These are phyloP conservation scores for Phocides pigmalion DNA, from an alignment of 1,140 invertebrate genomes.

Conservation along the genomic window DNA sequence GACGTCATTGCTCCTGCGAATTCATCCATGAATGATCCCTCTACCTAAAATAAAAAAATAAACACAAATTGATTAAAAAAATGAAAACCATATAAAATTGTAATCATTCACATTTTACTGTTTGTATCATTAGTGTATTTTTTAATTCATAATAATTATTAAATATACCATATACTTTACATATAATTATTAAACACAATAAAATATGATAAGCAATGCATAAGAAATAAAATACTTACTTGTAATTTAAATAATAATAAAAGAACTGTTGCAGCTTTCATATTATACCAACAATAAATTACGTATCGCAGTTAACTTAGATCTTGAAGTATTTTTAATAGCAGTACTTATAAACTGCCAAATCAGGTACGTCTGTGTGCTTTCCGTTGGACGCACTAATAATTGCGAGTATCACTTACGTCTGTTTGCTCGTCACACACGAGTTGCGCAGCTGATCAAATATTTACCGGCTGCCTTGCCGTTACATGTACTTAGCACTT, in stretches of 20 bases:
- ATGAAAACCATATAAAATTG: too few relatives aligned
- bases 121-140: too few relatives aligned
- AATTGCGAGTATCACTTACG: constrained; percentile 22
- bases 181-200: too few relatives aligned
- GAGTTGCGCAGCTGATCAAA: constrained; percentile 17
- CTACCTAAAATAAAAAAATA: background rate
- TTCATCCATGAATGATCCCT: constrained; percentile 56
- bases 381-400: background rate
- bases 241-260: constrained; percentile 40
- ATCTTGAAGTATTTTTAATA: too few relatives aligned
- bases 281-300: constrained; percentile 14
- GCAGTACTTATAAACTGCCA: too few relatives aligned
- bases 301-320: background rate
- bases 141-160: too few relatives aligned
- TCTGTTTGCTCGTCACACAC: constrained; percentile 7
- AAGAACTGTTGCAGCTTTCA: constrained; percentile 43
- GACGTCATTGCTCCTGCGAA: constrained; percentile 53
- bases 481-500: too few relatives aligned
- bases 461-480: constrained; percentile 11
- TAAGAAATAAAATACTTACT: constrained; percentile 47
- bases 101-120: too few relatives aligned
- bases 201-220: too few relatives aligned
- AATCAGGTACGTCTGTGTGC: background rate
- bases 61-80: background rate
- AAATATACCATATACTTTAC: too few relatives aligned